A percentile compares a stretch with the other conserved stretches of the same genome.
These are phyloP conservation scores for Bombus soroeensis DNA, from an alignment of 1,140 invertebrate species.

Conservation along the genomic window DNA sequence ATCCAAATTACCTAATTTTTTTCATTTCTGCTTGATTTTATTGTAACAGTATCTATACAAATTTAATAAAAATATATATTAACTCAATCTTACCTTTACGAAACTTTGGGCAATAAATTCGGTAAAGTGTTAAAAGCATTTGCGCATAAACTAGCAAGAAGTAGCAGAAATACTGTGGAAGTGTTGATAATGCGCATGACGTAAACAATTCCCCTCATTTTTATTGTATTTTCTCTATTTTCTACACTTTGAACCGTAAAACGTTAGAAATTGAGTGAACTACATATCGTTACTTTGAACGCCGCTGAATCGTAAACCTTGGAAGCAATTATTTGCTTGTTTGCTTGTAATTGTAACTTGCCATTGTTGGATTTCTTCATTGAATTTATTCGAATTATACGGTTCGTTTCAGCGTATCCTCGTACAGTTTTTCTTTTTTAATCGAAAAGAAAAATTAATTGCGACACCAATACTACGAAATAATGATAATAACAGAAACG, in stretches of 20 bases:
- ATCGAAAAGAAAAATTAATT: neutral
- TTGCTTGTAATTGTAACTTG: neutral
- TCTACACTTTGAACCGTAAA: neutral
- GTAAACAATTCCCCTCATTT: neutral
- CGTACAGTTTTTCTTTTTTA: no score
- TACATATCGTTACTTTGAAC: conserved; percentile 22
- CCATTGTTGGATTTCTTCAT: neutral
- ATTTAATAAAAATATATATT: neutral
- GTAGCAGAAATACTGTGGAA: no score
- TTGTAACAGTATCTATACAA: no score
- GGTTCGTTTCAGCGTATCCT: neutral
- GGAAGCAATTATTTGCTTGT: conserved; percentile 27
- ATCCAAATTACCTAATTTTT: no score
- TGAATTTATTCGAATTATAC: neutral
- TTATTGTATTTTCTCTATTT: neutral
- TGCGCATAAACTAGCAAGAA: neutral
- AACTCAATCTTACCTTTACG: neutral
- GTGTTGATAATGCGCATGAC: neutral
- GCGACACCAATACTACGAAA: neutral
- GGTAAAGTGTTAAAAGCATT: neutral
- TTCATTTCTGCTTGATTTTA: no score
- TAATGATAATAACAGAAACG: neutral
- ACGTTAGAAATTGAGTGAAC: neutral
- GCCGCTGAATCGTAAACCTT: conserved; percentile 20
- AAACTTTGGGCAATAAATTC: neutral